phyloP scores from a whole-genome alignment of 2,113 vertebrate genomes.

The Puffinus mauretanicus region DNA sequence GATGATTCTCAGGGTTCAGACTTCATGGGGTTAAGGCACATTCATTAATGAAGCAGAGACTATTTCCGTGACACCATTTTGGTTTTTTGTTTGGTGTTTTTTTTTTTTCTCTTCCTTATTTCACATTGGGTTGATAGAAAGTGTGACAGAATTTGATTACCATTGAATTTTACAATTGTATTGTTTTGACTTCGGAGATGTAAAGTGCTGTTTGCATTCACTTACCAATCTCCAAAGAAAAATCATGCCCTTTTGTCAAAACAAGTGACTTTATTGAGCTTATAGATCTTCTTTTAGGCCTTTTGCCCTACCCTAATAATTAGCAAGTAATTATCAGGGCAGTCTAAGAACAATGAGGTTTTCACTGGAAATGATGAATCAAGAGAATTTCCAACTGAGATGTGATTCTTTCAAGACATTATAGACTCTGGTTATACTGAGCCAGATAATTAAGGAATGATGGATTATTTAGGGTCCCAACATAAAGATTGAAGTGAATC shows the following conservation, averaged over 20 bases:
- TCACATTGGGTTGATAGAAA: neutral
- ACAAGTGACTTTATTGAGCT: neutral
- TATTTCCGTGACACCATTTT: neutral
- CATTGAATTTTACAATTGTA: neutral
- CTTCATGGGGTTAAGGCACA: neutral
- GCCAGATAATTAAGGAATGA: neutral
- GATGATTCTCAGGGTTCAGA: neutral
- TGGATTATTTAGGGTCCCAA: neutral
- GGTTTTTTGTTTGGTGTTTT: too few relatives aligned
- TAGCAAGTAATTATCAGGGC: neutral
- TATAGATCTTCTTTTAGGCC: neutral
- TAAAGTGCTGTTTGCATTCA: neutral
- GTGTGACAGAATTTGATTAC: neutral
- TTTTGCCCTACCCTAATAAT: neutral
- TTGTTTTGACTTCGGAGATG: neutral
- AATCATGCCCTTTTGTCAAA: neutral
- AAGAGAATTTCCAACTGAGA: neutral
- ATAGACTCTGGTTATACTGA: neutral
- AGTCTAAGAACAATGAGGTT: neutral
- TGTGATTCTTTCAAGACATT: neutral
- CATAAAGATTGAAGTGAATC: neutral
- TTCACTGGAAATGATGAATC: neutral
- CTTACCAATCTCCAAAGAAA: neutral
- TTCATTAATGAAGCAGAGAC: neutral
- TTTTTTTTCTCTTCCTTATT: neutral